These are phyloP conservation scores for Meles meles DNA, from an alignment of 2,113 vertebrate species.

Conservation along the genomic window DNA sequence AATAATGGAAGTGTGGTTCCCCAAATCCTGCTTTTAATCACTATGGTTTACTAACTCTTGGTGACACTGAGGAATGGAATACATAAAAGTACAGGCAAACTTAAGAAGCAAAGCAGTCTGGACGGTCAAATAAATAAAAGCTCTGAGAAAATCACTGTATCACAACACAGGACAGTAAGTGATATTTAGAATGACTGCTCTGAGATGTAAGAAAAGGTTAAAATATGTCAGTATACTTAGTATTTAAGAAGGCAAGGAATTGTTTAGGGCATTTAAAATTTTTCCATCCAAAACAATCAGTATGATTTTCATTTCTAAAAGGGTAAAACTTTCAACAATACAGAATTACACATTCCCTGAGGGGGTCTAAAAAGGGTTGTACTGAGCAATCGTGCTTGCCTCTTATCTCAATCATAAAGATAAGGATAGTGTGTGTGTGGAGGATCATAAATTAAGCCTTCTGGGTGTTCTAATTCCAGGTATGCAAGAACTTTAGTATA, in stretches of 20 bases:
- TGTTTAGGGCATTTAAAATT: neutral
- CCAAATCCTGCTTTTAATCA: neutral
- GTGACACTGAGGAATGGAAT: neutral
- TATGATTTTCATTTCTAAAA: slow-evolving; percentile 33
- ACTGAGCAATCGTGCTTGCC: neutral
- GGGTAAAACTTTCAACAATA: neutral
- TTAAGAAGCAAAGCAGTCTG: neutral
- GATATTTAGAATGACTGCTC: neutral
- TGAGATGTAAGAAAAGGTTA: neutral
- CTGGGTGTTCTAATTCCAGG: neutral
- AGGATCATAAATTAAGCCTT: neutral
- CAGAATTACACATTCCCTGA: neutral
- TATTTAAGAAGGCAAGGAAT: neutral
- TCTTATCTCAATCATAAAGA: neutral
- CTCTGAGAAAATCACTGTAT: neutral
- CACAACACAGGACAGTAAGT: neutral
- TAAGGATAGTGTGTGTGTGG: neutral
- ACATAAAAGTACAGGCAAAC: neutral
- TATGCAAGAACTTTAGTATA: neutral
- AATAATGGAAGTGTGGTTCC: neutral
- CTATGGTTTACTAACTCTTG: neutral
- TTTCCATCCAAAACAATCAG: neutral
- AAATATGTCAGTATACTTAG: neutral
- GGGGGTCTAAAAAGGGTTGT: neutral
- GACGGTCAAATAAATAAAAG: neutral